A percentile compares a stretch with the other conserved stretches of the same genome.
Evolutionary conservation across 2,888 invertebrate genomes (phyloP).

Genomic region (Drosophila mayaguana): DNA sequence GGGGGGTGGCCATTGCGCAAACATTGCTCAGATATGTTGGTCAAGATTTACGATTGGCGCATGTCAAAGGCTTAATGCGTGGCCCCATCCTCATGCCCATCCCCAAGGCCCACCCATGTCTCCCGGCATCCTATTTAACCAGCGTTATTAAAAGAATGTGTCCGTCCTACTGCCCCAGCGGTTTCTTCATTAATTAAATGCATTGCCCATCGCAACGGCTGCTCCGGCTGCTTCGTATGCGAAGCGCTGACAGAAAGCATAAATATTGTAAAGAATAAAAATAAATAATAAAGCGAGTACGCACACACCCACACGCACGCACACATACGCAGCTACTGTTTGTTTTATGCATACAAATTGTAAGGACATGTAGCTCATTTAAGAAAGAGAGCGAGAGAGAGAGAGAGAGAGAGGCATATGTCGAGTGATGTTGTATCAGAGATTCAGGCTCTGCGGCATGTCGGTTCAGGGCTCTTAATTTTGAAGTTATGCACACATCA

Average conservation of each 20-base stretch:
- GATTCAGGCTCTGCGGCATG: conserved; percentile 34
- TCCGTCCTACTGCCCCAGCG: conserved; percentile 34
- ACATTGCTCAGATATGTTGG: conserved; percentile 80
- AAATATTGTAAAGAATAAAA: conserved; percentile 77
- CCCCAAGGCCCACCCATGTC: conserved; percentile 15
- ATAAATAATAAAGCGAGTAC: conserved; percentile 62
- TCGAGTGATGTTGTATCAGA: conserved; percentile 28
- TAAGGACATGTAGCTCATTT: conserved; percentile 59
- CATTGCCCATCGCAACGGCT: conserved; percentile 49
- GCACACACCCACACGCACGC: background rate
- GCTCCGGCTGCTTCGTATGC: conserved; percentile 61
- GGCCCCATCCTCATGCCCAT: background rate
- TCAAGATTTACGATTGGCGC: conserved; percentile 82
- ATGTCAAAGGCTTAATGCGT: conserved; percentile 81
- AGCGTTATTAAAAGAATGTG: conserved; percentile 65
- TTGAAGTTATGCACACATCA: conserved; percentile 54
- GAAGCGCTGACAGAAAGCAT: conserved; percentile 70
- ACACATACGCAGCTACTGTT: conserved; percentile 13
- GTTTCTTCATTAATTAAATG: conserved; percentile 77
- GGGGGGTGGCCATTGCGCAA: conserved; percentile 53
- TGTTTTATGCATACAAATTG: conserved; percentile 67
- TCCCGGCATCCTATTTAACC: conserved; percentile 61
- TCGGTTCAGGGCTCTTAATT: conserved; percentile 30
- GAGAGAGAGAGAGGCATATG: background rate
- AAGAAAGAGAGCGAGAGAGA: conserved; percentile 21